Percentiles rank a stretch among this genome's conserved stretches.
phyloP scores from a whole-genome alignment of 2,113 vertebrate species.

The Charadrius vociferus region DNA sequence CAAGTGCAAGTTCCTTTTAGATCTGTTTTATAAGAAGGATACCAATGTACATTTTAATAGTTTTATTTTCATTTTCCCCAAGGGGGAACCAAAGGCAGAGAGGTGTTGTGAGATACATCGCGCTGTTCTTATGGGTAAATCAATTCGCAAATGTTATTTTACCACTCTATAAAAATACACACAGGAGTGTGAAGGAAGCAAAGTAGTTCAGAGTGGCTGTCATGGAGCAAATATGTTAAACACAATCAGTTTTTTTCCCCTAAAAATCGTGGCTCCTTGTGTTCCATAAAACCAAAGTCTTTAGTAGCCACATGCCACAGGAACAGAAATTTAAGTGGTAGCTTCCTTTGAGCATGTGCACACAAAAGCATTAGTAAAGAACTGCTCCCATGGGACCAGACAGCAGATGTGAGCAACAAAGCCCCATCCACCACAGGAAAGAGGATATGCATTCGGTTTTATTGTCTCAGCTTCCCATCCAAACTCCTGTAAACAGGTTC shows the following conservation, averaged over 20 bases:
- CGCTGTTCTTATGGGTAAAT: slow-evolving; percentile 40
- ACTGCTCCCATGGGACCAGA: background rate
- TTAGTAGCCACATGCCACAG: slow-evolving; percentile 48
- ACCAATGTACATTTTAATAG: slow-evolving; percentile 10
- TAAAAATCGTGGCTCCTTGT: slow-evolving; percentile 36
- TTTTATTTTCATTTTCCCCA: slow-evolving; percentile 56
- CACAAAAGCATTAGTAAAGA: slow-evolving; percentile 30
- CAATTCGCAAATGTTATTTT: slow-evolving; percentile 68
- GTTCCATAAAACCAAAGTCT: slow-evolving; percentile 31
- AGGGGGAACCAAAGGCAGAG: slow-evolving; percentile 63
- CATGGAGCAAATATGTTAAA: slow-evolving; percentile 59
- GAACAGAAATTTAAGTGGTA: slow-evolving; percentile 36
- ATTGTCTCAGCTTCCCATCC: slow-evolving; percentile 24
- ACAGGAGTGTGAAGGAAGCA: slow-evolving; percentile 52
- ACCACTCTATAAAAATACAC: slow-evolving; percentile 79
- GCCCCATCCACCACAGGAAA: background rate
- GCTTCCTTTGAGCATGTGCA: slow-evolving; percentile 47
- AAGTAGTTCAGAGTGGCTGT: slow-evolving; percentile 44
- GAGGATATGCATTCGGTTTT: background rate
- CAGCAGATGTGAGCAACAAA: background rate
- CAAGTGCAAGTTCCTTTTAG: background rate
- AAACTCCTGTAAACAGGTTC: slow-evolving; percentile 4
- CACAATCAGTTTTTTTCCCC: background rate
- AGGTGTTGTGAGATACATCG: slow-evolving; percentile 68
- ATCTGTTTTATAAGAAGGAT: slow-evolving; percentile 32